phyloP scores from a whole-genome alignment of 2,888 invertebrate genomes.

The Punctoribates punctum region DNA sequence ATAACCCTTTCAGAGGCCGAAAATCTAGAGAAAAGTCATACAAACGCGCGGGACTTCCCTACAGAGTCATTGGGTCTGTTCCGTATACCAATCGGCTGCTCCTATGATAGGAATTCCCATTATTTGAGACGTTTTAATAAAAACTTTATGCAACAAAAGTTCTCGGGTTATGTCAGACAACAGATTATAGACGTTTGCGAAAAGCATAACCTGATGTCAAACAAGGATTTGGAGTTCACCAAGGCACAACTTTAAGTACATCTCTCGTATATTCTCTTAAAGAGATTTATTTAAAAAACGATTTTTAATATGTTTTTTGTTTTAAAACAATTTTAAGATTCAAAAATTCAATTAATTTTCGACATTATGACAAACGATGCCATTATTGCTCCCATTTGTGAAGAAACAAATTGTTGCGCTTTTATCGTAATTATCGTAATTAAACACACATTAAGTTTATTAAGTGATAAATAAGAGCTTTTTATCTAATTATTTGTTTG shows the following conservation, averaged over 20 bases:
- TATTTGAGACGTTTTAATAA: background rate
- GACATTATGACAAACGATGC: too few relatives aligned
- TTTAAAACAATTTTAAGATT: too few relatives aligned
- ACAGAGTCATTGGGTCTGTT: conserved; percentile 12
- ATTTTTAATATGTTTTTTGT: too few relatives aligned
- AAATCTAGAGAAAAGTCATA: conserved; percentile 2
- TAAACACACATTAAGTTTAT: too few relatives aligned
- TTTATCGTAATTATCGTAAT: too few relatives aligned
- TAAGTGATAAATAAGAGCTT: too few relatives aligned
- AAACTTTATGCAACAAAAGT: conserved; percentile 12
- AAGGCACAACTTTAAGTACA: background rate
- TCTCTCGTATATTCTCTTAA: background rate
- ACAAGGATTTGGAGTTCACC: background rate
- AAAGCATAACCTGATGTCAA: background rate
- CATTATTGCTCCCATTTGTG: too few relatives aligned
- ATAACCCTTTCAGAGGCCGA: background rate
- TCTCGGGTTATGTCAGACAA: background rate
- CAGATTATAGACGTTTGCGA: conserved; percentile 10
- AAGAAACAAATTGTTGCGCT: too few relatives aligned
- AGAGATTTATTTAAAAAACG: too few relatives aligned
- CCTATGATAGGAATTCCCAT: background rate
- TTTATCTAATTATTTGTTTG: too few relatives aligned
- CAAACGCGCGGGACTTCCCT: conserved; percentile 2
- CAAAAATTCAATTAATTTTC: too few relatives aligned
- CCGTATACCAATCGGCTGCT: conserved; percentile 16